A percentile compares a stretch with the other conserved stretches of the same genome.
Evolutionary conservation across 1,140 invertebrate genomes (phyloP).

Genomic region (Notospermus geniculatus): DNA sequence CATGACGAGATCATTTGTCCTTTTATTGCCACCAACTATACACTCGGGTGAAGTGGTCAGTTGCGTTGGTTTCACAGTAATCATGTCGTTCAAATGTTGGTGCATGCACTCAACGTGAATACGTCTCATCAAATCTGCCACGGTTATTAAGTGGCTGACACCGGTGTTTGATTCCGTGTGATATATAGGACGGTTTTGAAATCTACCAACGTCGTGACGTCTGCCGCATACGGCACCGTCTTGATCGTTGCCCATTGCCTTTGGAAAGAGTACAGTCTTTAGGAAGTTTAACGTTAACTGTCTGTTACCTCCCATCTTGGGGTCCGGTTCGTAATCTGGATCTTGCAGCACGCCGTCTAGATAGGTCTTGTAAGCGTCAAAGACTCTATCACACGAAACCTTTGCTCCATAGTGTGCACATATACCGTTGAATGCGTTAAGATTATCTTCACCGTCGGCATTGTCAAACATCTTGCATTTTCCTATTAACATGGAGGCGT

Average conservation of each 20-base stretch:
- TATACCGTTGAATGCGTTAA: not conserved
- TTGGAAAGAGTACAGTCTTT: not conserved
- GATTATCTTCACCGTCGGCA: not conserved
- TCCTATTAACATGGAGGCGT: not conserved
- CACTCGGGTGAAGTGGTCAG: not conserved
- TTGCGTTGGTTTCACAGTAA: not conserved
- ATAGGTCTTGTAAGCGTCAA: not conserved
- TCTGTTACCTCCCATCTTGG: not conserved
- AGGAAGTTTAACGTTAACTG: not conserved
- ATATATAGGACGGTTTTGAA: not conserved
- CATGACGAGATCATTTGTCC: not conserved
- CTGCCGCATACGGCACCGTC: not conserved
- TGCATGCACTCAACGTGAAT: not conserved
- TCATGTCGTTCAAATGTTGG: not conserved
- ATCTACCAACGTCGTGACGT: not conserved
- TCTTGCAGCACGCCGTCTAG: not conserved
- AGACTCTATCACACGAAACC: not conserved
- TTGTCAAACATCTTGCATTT: conserved; percentile 2
- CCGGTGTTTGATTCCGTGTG: not conserved
- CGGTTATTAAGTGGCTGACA: not conserved
- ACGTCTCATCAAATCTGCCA: not conserved
- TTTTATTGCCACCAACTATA: not conserved
- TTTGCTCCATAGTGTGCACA: not conserved
- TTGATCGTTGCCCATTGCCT: not conserved
- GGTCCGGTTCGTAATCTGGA: not conserved